Conservation (phyloP, 2,888 invertebrate species). For the Drosophila maculinotata region DNA sequence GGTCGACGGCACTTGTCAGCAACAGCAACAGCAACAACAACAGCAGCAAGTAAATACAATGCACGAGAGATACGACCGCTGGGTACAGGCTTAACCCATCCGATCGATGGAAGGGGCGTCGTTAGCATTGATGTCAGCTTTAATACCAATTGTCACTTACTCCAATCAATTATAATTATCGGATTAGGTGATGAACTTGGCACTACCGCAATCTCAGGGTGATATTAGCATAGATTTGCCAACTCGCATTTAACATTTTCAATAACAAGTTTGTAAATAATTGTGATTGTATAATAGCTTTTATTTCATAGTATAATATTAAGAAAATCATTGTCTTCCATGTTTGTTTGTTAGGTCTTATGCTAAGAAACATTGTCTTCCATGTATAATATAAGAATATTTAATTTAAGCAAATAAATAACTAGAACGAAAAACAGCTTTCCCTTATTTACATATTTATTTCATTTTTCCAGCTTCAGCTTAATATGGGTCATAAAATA, state of each 20-base stretch:
- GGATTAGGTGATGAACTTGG: conserved; percentile 48
- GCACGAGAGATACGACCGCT: conserved; percentile 78
- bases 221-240: conserved; percentile 77
- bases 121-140: conserved; percentile 67
- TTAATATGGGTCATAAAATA: background rate
- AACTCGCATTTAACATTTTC: conserved; percentile 73
- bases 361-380: conserved; percentile 80
- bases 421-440: conserved; percentile 30
- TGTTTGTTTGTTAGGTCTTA: conserved; percentile 74
- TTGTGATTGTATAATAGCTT: conserved; percentile 63
- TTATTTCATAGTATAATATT: conserved; percentile 53
- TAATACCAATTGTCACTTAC: conserved; percentile 70
- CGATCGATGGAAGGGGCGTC: background rate
- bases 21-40: conserved; percentile 71
- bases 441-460: background rate
- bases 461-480: background rate
- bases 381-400: conserved; percentile 67
- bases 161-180: conserved; percentile 9
- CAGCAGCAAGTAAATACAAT: conserved; percentile 50
- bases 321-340: conserved; percentile 82
- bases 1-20: conserved; percentile 63
- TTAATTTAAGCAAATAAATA: conserved; percentile 61
- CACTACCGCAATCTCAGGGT: conserved; percentile 68
- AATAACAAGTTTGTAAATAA: conserved; percentile 53
- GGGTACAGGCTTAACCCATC: conserved; percentile 81